Base-by-base conservation (phyloP, 2,888 invertebrate genomes). In the Baccha elongata region DNA sequence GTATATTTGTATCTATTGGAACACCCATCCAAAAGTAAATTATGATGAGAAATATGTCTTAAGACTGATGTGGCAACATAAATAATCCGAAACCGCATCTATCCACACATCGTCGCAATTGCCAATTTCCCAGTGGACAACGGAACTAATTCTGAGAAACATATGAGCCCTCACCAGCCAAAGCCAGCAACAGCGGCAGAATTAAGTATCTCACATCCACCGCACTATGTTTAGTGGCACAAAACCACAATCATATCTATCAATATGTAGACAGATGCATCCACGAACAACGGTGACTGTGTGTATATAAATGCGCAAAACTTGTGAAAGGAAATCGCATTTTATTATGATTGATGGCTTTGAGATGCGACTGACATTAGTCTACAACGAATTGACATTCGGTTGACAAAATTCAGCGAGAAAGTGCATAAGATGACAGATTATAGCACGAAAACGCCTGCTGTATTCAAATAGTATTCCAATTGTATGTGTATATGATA, bases 321-420 rank as follows among this genome's bases (percentile, higher is more conserved):
- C 23, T 13, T 48, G 13, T 29, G 15, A 15, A 17, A 50, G 83
- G 83, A 83, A 83, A 68, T 83, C 83, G 71, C 78, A 83, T 78
- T 78, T 76, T 76, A 83, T 83, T 72, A 83, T 83, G 83, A 83
- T 83, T 83, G 83, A 83, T 83, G 72, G 76, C 67, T 52, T 73
- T 52, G 68, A 76, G 64, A 83, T 76, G 78, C 72, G 83, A 68
- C 76, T 83, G 76, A 83, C 83, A 83, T 73, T 83, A 83, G 83
- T 64, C 72, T 62, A 76, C 55, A 83, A 42, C 72, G 68, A 83
- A 83, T 83, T 83, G 83, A 78, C 83, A 83, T 62, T 83, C 62
- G 68, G 62, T 76, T 83, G 83, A 83, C 83, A 83, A 73, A n/a
- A 83, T 78, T 68, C 76, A 72, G 50, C 64, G 72, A 72, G 62